Conservation (phyloP, 2,888 invertebrate species). For the Gibbula magus region DNA sequence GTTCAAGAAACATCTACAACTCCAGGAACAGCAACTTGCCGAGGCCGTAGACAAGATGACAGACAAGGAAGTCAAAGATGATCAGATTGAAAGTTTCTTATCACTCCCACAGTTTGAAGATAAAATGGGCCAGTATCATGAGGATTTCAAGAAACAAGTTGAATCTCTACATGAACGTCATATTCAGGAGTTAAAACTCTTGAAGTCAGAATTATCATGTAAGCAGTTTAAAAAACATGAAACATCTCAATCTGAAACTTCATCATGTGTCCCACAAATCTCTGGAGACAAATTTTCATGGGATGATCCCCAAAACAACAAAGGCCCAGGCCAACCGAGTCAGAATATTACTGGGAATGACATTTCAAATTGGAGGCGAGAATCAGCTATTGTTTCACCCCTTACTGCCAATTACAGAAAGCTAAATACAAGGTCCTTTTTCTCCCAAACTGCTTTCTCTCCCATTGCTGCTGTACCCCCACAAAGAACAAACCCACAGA, state of each 20-base stretch:
- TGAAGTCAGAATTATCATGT: slow-evolving; percentile 41
- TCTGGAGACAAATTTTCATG: not conserved
- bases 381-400: not conserved
- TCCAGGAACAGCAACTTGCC: slow-evolving; percentile 30
- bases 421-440: slow-evolving; percentile 7
- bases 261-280: not conserved
- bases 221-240: not conserved
- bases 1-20: slow-evolving; percentile 20
- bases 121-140: slow-evolving; percentile 32
- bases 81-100: slow-evolving; percentile 24
- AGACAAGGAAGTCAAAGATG: not conserved
- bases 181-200: slow-evolving; percentile 51
- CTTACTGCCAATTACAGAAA: slow-evolving; percentile 4
- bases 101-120: slow-evolving; percentile 38
- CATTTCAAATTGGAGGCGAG: not conserved
- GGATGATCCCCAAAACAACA: not conserved
- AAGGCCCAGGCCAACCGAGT: not conserved
- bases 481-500: slow-evolving; percentile 27
- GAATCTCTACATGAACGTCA: slow-evolving; percentile 52
- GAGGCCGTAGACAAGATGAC: not conserved
- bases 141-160: slow-evolving; percentile 43
- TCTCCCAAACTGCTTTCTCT: slow-evolving; percentile 31
- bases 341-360: not conserved
- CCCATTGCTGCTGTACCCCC: slow-evolving; percentile 56
- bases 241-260: not conserved